Conservation (phyloP, 1,140 invertebrate genomes). For the Berghia stephanieae region DNA sequence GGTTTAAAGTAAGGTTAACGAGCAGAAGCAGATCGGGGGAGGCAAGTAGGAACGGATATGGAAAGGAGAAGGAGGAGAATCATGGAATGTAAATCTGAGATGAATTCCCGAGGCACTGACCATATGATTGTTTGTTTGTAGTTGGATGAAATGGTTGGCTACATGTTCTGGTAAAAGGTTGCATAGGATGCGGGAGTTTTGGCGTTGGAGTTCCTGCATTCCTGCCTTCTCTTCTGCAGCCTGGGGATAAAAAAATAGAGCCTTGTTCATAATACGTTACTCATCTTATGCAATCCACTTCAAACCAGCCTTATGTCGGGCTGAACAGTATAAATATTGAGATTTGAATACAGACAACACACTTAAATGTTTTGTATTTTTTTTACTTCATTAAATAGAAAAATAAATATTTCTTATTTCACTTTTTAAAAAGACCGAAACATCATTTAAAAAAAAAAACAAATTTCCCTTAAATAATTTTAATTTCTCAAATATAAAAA, state of each 20-base stretch:
- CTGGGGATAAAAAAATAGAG: not conserved
- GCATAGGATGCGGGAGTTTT: conserved; percentile 78
- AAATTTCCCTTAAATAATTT: too few relatives aligned
- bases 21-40: not conserved
- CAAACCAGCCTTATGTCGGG: too few relatives aligned
- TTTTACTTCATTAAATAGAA: too few relatives aligned
- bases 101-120: conserved; percentile 38
- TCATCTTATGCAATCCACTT: too few relatives aligned
- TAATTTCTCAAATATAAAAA: too few relatives aligned
- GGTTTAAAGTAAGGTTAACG: not conserved
- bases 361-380: too few relatives aligned
- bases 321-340: too few relatives aligned
- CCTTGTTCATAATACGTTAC: not conserved
- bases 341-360: too few relatives aligned
- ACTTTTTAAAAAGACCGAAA: too few relatives aligned
- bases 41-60: not conserved
- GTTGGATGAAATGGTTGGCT: conserved; percentile 85
- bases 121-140: conserved; percentile 50
- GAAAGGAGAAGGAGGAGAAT: not conserved
- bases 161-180: conserved; percentile 93
- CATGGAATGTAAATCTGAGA: not conserved
- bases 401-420: too few relatives aligned
- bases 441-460: too few relatives aligned
- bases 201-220: conserved; percentile 62
- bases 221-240: conserved; percentile 78